A percentile compares a stretch with the other conserved stretches of the same genome.
Evolutionary conservation across 30 jellyfish, hydroid and myxozoan species (phyloP).

Genomic region (Aurelia sp.): DNA sequence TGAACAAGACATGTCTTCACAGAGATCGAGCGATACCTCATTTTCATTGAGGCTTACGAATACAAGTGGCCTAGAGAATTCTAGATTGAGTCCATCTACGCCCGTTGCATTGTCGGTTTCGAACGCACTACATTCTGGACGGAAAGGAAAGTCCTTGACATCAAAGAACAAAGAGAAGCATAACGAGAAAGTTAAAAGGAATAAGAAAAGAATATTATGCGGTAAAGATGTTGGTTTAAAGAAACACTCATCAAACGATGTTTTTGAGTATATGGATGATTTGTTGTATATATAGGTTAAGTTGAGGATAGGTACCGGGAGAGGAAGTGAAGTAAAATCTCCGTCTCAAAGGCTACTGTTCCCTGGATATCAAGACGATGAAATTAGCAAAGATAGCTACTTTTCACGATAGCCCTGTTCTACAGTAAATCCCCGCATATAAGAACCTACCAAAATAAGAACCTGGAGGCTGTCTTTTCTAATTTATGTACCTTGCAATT

Average conservation of each 20-base stretch:
- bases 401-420: no score
- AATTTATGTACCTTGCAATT: no score
- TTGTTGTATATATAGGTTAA: neutral
- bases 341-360: no score
- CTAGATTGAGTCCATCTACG: slow-evolving; percentile 2
- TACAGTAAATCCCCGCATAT: no score
- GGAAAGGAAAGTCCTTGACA: neutral
- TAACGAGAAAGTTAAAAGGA: neutral
- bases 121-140: slow-evolving; percentile 20
- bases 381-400: no score
- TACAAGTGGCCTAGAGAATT: slow-evolving; percentile 14
- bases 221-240: neutral
- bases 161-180: neutral
- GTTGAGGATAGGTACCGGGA: no score
- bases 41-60: neutral
- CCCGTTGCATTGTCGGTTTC: slow-evolving; percentile 25
- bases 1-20: neutral
- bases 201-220: neutral
- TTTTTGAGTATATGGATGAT: slow-evolving; percentile 1
- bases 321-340: no score
- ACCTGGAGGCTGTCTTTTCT: no score
- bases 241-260: neutral
- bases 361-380: no score
- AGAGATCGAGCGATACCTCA: slow-evolving; percentile 2
- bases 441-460: no score